phyloP scores from a whole-genome alignment of 2,797 vertebrate genomes.

The Alcedo atthis region DNA sequence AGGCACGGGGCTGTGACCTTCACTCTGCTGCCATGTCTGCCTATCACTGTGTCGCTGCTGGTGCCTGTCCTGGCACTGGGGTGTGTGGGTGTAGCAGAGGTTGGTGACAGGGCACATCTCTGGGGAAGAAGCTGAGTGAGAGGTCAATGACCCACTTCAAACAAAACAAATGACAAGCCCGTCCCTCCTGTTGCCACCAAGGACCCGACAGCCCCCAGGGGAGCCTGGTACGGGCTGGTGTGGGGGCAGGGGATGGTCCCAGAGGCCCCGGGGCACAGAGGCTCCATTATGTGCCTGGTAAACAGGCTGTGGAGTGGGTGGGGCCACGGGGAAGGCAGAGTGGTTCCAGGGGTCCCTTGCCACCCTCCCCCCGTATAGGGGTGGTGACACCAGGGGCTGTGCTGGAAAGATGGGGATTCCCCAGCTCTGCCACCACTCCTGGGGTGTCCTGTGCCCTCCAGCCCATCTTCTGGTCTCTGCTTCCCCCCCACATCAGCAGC shows the following conservation, averaged over 20 bases:
- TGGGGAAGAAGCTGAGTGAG: neutral
- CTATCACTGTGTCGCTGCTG: rapidly evolving
- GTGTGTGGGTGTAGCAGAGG: neutral
- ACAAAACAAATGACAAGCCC: neutral
- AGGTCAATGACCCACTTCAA: constrained; percentile 13
- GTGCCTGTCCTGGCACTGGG: neutral
- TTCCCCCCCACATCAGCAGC: neutral
- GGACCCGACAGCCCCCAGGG: neutral
- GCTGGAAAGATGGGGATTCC: neutral
- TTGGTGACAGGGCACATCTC: rapidly evolving
- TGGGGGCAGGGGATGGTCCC: neutral
- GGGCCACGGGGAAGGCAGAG: neutral
- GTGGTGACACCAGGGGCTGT: neutral
- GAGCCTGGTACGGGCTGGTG: constrained; percentile 40
- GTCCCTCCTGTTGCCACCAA: neutral
- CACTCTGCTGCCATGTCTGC: neutral
- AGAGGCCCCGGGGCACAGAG: neutral
- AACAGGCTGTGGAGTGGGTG: neutral
- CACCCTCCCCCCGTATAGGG: neutral
- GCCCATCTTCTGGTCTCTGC: neutral
- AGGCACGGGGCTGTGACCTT: neutral
- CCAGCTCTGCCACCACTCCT: neutral
- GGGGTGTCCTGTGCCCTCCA: neutral
- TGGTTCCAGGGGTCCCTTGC: neutral
- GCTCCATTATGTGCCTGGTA: constrained; percentile 26